phyloP scores from a whole-genome alignment of 2,888 invertebrate genomes.

The Piscicola geometra region DNA sequence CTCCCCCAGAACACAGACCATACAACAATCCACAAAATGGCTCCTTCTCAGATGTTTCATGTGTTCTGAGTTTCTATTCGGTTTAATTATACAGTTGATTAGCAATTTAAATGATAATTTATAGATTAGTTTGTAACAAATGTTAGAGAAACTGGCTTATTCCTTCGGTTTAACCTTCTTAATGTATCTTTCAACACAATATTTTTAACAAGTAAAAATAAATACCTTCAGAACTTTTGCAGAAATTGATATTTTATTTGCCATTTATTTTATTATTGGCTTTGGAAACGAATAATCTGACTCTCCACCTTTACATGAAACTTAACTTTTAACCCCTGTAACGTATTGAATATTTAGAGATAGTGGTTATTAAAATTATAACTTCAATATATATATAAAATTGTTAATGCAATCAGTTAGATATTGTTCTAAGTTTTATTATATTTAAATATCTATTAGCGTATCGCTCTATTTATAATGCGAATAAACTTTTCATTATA shows the following conservation, averaged over 20 bases:
- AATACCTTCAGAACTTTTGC: constrained; percentile 8
- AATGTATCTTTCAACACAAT: no score
- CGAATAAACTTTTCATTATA: no score
- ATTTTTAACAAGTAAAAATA: not conserved
- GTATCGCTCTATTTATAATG: no score
- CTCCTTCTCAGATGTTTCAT: constrained; percentile 6
- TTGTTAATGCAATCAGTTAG: no score
- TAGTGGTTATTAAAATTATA: not conserved
- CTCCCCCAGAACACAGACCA: constrained; percentile 2
- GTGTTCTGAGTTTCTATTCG: not conserved
- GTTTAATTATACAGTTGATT: no score
- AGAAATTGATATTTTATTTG: not conserved
- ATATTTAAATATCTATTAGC: no score
- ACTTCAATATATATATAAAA: no score
- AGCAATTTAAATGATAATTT: no score
- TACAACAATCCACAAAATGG: constrained; percentile 17
- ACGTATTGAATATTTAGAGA: not conserved
- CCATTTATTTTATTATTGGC: not conserved
- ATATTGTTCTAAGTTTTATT: no score
- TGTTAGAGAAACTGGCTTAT: no score
- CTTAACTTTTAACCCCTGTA: not conserved
- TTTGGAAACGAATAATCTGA: not conserved
- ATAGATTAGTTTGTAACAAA: no score
- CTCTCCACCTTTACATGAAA: not conserved
- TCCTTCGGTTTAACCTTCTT: no score